Base-by-base conservation (phyloP, 2,113 vertebrate genomes). In the Myotis lucifugus region DNA sequence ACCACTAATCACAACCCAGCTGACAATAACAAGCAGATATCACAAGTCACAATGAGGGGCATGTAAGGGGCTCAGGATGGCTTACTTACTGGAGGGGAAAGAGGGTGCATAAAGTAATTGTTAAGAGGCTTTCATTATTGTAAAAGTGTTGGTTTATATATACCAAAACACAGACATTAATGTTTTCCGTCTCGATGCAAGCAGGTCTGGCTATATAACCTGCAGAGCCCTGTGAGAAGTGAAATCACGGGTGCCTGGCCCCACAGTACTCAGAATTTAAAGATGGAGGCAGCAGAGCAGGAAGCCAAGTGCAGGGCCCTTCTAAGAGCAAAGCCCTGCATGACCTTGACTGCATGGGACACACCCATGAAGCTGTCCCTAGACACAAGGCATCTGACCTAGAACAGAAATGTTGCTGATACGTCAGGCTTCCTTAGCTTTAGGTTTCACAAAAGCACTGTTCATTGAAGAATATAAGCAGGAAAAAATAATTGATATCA, bases 391-490 rank as follows among this genome's bases (percentile, higher is more conserved):
- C 18, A 18, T 70, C 76, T 84, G 10, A 64, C 34, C 46, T 34
- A 0, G 5, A 34, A 88, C 0, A 82, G 42, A 82, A 46, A 34
- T 14, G 50, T 1, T 70, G 40, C 37, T 90, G 18, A 4, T 5
- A 48, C 6, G n/a, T 25, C 40, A 92, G 32, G 11, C 37, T 54
- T 78, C 48, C 67, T 78, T 46, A 50, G 72, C 6, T 83, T 89
- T 84, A 56, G 52, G 3, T 86, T 96, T 90, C 48, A 81, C 64
- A 84, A 66, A 70, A 64, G 46, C 48, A 92, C 6, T 95, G 74
- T 23, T 72, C 79, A 78, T 10, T 50, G 14, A 25, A 76, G 40
- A 89, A 85, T 37, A 32, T 0, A 87, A 86, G n/a, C 11, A 42
- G 19, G 9, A 56, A 96, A 77, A 77, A 61, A 94, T 54, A 61